phyloP scores from a whole-genome alignment of 2,113 vertebrate genomes.

The Sciurus niger region DNA sequence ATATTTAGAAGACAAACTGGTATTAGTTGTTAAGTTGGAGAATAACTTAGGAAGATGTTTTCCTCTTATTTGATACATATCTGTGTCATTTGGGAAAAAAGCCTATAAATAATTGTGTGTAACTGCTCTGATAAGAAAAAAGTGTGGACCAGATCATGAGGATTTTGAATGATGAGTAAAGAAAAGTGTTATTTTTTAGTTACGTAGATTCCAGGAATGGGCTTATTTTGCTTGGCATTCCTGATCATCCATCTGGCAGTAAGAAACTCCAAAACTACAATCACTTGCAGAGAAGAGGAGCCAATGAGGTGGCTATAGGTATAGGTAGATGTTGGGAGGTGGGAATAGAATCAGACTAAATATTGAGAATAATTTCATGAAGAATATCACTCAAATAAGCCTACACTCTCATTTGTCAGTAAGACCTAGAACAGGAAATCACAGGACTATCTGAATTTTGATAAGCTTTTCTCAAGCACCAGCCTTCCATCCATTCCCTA shows the following conservation, averaged over 20 bases:
- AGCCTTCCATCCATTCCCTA: background rate
- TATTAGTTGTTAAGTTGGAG: background rate
- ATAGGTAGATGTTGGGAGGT: background rate
- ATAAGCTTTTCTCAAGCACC: background rate
- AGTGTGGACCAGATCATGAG: background rate
- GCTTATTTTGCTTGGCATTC: background rate
- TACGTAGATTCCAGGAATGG: background rate
- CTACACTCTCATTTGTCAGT: background rate
- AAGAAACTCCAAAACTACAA: background rate
- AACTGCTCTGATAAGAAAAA: background rate
- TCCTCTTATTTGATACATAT: background rate
- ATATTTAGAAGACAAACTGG: background rate
- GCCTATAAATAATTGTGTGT: background rate
- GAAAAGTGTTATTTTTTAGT: background rate
- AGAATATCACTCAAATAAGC: background rate
- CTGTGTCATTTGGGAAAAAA: background rate
- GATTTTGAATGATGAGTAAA: background rate
- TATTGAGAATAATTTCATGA: background rate
- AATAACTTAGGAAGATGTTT: background rate
- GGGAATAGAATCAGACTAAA: background rate
- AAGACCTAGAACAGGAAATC: background rate
- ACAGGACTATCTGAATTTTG: background rate
- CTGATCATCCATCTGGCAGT: background rate
- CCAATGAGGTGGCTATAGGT: background rate
- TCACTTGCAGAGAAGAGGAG: background rate